A percentile compares a stretch with the other conserved stretches of the same genome.
Evolutionary conservation across 2,113 vertebrate species (phyloP).

Genomic region (Galeopterus variegatus): DNA sequence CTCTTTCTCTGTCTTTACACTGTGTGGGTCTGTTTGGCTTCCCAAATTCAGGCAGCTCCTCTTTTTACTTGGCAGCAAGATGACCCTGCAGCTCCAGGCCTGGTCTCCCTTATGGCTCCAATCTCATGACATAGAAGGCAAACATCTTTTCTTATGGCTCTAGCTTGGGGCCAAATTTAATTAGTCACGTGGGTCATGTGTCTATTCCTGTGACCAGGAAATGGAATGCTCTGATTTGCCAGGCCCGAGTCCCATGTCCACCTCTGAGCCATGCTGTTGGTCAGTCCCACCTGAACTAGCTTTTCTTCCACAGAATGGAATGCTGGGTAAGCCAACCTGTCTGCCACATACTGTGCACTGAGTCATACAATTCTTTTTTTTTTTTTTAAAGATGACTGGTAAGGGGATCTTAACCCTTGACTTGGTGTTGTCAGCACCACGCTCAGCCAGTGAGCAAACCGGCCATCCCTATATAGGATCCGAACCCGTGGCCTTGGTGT

Average conservation of each 20-base stretch:
- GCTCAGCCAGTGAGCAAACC: too few relatives aligned
- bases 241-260: neutral
- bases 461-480: too few relatives aligned
- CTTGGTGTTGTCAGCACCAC: too few relatives aligned
- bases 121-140: neutral
- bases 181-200: neutral
- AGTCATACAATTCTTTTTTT: too few relatives aligned
- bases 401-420: too few relatives aligned
- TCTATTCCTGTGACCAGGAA: neutral
- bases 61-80: neutral
- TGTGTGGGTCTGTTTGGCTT: neutral
- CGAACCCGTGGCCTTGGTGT: too few relatives aligned
- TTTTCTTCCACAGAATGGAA: neutral
- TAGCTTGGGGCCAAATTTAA: neutral
- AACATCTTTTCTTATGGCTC: neutral
- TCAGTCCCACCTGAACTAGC: neutral
- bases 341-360: neutral
- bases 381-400: too few relatives aligned
- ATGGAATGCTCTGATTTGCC: neutral
- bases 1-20: neutral
- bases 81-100: neutral
- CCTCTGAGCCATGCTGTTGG: neutral
- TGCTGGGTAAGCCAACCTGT: neutral
- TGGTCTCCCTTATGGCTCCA: neutral
- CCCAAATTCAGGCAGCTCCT: neutral